Evolutionary conservation across 2,113 vertebrate genomes (phyloP), one percentile per base, ranked within the genome.

Genomic region (Girardinichthys multiradiatus): DNA sequence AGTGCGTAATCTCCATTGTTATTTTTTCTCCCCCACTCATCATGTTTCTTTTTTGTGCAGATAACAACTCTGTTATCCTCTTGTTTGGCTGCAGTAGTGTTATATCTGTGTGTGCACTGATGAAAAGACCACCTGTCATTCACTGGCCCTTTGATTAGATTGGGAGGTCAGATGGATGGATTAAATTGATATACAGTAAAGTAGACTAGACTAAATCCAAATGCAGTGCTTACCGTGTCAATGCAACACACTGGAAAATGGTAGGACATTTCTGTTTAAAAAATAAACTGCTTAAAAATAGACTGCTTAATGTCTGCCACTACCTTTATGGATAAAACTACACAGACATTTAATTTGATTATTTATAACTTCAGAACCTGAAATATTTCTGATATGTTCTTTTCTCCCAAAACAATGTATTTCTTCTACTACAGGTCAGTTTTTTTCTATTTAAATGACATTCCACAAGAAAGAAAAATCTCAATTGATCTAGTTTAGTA

Each of bases 111-210:
- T 86, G 68, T 74, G 76, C 61, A 27, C 61, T 86, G 80, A 92
- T 91, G 90, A 90, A 89, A 90, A 91, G 85, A 90, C 89, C 87
- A 91, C 91, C 90, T 91, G 91, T 86, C 90, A 83, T 88, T 51
- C 77, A 64, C 73, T 70, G 77, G 69, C 61, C 77, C 82, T 89
- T 87, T 89, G 87, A 92, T 90, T 90, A 87, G 82, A 92, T 91
- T 82, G 88, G 54, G 71, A 69, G 83, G 83, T 89, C 82, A 83
- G 80, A 84, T 58, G 64, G 60, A 71, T 68, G 79, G 72, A 83
- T 85, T 86, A 78, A 81, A 87, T 80, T 90, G 83, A 82, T 86
- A 84, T 82, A 72, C 86, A 82, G 76, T 77, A 51, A 64, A 80
- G 51, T 26, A 67, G 24, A 80, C 59, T 27, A 64, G 24, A 42